These are phyloP conservation scores for Tachuris rubrigastra DNA, from an alignment of 2,113 vertebrate genomes.

Conservation along the genomic window DNA sequence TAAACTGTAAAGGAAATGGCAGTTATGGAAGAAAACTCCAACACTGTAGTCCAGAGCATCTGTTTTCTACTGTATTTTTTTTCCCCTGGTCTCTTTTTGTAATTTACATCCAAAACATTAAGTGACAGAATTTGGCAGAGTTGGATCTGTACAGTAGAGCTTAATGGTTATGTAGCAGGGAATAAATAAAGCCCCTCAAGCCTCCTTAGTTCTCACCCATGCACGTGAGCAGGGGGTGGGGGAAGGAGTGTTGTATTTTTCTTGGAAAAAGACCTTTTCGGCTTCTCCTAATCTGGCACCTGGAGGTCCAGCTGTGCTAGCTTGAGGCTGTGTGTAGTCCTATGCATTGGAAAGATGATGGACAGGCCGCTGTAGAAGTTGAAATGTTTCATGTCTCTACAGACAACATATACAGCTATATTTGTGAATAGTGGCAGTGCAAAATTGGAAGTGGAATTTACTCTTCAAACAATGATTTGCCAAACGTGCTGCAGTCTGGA, in stretches of 20 bases:
- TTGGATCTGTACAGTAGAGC: neutral
- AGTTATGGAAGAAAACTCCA: neutral
- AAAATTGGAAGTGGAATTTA: neutral
- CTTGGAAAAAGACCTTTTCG: conserved; percentile 29
- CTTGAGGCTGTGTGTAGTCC: conserved; percentile 43
- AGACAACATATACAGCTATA: neutral
- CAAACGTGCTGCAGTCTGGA: neutral
- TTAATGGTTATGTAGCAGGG: conserved; percentile 34
- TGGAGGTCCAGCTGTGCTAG: conserved; percentile 63
- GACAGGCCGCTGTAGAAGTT: neutral
- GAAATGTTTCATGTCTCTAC: neutral
- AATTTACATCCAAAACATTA: conserved; percentile 13
- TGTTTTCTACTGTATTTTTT: conserved; percentile 45
- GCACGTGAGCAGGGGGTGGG: conserved; percentile 11
- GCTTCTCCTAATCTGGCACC: conserved; percentile 58
- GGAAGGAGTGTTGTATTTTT: conserved; percentile 51
- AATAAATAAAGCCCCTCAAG: conserved; percentile 48
- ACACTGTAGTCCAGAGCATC: neutral
- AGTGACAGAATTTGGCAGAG: conserved; percentile 50
- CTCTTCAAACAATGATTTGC: conserved; percentile 1
- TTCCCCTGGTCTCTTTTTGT: neutral
- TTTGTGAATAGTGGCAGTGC: conserved; percentile 16
- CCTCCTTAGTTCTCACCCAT: conserved; percentile 30
- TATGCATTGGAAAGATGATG: conserved; percentile 13
- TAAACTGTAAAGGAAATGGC: neutral